phyloP scores from a whole-genome alignment of 2,113 vertebrate species.

The Sardina pilchardus region DNA sequence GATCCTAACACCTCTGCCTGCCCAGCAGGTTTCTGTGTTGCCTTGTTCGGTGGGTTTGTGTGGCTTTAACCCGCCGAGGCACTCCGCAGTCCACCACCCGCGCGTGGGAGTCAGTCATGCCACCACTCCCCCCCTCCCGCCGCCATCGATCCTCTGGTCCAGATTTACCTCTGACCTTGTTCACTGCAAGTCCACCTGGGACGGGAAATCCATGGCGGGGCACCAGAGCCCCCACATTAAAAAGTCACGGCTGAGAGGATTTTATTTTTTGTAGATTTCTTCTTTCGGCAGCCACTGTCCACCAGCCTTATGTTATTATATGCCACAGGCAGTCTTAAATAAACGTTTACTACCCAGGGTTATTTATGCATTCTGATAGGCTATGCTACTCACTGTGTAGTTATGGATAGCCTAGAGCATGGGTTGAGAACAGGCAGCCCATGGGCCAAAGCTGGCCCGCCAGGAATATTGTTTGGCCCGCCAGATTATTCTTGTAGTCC shows the following conservation, averaged over 20 bases:
- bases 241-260: background rate
- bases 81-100: background rate
- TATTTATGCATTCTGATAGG: background rate
- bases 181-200: background rate
- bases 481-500: too few relatives aligned
- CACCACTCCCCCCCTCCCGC: background rate
- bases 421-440: too few relatives aligned
- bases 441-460: too few relatives aligned
- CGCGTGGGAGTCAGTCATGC: background rate
- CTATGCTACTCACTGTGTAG: background rate
- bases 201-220: background rate
- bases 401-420: background rate
- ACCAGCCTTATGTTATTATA: background rate
- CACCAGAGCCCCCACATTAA: background rate
- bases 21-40: slow-evolving; percentile 11
- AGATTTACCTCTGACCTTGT: background rate
- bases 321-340: background rate
- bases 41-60: background rate
- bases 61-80: background rate
- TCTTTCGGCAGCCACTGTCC: background rate
- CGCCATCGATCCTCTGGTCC: too few relatives aligned
- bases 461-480: too few relatives aligned
- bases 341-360: background rate
- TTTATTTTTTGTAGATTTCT: background rate
- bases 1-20: background rate